phyloP scores from a whole-genome alignment of 1,140 invertebrate species.

The Argopecten irradians region DNA sequence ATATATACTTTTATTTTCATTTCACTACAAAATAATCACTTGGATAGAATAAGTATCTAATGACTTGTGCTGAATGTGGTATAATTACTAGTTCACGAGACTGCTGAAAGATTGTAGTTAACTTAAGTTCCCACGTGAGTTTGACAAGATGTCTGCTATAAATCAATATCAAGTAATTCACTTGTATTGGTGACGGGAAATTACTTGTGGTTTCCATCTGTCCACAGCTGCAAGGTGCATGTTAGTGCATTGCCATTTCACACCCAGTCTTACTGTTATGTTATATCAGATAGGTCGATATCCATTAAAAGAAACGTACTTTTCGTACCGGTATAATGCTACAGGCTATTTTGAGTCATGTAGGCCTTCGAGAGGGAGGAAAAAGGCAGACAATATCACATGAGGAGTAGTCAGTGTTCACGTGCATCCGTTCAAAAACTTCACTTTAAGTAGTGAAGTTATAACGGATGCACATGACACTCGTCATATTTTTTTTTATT shows the following conservation, averaged over 20 bases:
- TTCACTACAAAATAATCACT: too few species aligned
- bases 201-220: not conserved
- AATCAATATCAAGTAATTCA: not conserved
- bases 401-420: not conserved
- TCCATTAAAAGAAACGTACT: not conserved
- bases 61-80: too few species aligned
- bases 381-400: not conserved
- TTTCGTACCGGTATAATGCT: not conserved
- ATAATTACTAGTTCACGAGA: not conserved
- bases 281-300: not conserved
- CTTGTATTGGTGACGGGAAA: not conserved
- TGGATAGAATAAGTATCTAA: too few species aligned
- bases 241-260: not conserved
- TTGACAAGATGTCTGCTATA: not conserved
- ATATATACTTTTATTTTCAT: too few species aligned
- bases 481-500: too few species aligned
- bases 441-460: too few species aligned
- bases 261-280: not conserved
- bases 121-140: not conserved
- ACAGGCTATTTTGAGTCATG: not conserved
- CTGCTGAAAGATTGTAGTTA: not conserved
- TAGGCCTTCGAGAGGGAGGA: not conserved
- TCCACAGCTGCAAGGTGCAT: not conserved
- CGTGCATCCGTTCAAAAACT: not conserved
- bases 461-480: too few species aligned